These are phyloP conservation scores for Liopterus haemorrhoidalis DNA, from an alignment of 2,888 invertebrate species.

Conservation along the genomic window DNA sequence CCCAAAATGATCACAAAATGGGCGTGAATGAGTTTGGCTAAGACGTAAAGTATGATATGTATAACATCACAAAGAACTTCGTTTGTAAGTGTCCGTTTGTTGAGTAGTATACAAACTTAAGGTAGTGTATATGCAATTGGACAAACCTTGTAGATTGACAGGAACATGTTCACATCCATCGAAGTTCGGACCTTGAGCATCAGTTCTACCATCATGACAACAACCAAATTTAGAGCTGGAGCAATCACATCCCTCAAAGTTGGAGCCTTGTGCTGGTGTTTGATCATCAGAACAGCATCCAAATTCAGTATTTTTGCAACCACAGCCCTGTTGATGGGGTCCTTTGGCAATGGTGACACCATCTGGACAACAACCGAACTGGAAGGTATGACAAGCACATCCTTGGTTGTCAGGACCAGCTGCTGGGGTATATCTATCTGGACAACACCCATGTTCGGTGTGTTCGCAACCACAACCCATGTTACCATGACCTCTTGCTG, in stretches of 20 bases:
- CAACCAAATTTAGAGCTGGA: slow-evolving; percentile 74
- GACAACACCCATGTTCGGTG: slow-evolving; percentile 74
- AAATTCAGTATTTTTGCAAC: slow-evolving; percentile 66
- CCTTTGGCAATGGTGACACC: slow-evolving; percentile 72
- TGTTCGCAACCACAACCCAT: slow-evolving; percentile 79
- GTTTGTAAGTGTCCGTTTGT: background rate
- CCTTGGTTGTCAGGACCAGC: slow-evolving; percentile 72
- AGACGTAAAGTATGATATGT: too few relatives aligned
- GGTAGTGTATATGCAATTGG: too few relatives aligned
- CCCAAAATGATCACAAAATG: too few relatives aligned
- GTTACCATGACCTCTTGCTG: slow-evolving; percentile 70
- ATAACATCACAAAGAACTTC: background rate
- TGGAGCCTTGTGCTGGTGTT: slow-evolving; percentile 73
- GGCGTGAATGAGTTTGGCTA: too few relatives aligned
- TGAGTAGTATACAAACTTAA: too few relatives aligned
- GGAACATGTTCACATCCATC: slow-evolving; percentile 73
- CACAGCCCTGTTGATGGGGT: slow-evolving; percentile 66
- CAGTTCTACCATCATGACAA: slow-evolving; percentile 74
- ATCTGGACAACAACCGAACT: slow-evolving; percentile 88
- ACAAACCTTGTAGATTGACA: slow-evolving; percentile 61
- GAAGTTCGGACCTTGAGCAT: slow-evolving; percentile 76
- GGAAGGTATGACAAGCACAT: slow-evolving; percentile 77
- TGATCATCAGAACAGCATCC: slow-evolving; percentile 81
- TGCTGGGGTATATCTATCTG: slow-evolving; percentile 71
- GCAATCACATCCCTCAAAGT: slow-evolving; percentile 75